These are phyloP conservation scores for Drosophila mojavensis DNA, from an alignment of 1,140 invertebrate genomes.

Conservation along the genomic window DNA sequence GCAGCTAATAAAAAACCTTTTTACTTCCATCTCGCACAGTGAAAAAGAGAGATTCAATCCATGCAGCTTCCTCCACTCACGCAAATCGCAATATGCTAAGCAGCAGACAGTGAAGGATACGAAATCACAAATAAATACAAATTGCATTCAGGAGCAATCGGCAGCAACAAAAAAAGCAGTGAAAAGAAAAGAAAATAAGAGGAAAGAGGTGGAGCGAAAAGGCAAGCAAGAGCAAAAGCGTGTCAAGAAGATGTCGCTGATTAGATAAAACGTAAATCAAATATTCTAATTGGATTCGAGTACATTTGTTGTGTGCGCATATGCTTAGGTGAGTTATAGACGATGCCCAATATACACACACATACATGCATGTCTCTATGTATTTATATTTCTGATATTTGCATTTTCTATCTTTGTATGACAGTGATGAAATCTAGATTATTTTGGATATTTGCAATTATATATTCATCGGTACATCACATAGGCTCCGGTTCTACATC, in stretches of 20 bases:
- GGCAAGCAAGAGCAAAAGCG: neutral
- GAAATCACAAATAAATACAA: neutral
- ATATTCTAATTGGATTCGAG: conserved; percentile 49
- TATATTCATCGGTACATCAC: conserved; percentile 80
- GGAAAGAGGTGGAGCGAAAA: neutral
- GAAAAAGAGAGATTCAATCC: conserved; percentile 24
- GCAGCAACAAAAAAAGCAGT: neutral
- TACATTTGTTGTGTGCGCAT: conserved; percentile 57
- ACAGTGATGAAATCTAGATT: conserved; percentile 82
- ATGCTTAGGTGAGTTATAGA: conserved; percentile 63
- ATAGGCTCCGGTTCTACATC: conserved; percentile 76
- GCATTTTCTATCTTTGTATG: neutral
- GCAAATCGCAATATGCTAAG: conserved; percentile 27
- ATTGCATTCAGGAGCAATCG: neutral
- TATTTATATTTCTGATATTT: neutral
- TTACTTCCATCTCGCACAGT: conserved; percentile 17
- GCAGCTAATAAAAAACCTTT: conserved; percentile 40
- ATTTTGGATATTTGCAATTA: conserved; percentile 82
- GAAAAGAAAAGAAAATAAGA: too few relatives aligned
- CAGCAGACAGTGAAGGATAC: conserved; percentile 6
- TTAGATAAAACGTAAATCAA: conserved; percentile 33
- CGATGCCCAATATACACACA: too few relatives aligned
- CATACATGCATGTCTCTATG: too few relatives aligned
- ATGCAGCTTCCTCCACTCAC: conserved; percentile 17
- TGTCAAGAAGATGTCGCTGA: conserved; percentile 8